A percentile compares a stretch with the other conserved stretches of the same genome.
Conservation (phyloP, 2,888 invertebrate species). For the Aleiodes testaceus region DNA sequence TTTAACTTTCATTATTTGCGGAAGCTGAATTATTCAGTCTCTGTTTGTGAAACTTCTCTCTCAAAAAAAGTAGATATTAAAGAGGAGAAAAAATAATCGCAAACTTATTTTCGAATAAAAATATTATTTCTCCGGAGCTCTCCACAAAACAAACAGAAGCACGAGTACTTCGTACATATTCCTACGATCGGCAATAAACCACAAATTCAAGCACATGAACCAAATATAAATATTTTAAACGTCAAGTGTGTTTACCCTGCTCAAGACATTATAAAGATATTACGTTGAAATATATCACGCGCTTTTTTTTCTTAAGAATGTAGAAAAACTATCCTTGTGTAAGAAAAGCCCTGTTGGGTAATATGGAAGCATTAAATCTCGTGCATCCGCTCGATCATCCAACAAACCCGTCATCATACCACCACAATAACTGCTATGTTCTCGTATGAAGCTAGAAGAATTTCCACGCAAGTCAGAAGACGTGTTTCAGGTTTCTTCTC, state of each 20-base stretch:
- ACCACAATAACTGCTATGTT: constrained; percentile 17
- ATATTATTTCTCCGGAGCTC: too few relatives aligned
- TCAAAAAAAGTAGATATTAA: too few relatives aligned
- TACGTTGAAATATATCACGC: constrained; percentile 27
- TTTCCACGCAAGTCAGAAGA: constrained; percentile 1
- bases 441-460: background rate
- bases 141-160: too few relatives aligned
- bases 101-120: too few relatives aligned
- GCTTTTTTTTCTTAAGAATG: background rate
- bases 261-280: constrained; percentile 36
- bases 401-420: constrained; percentile 41
- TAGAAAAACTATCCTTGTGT: constrained; percentile 23
- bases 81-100: too few relatives aligned
- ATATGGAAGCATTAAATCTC: constrained; percentile 41
- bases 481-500: constrained; percentile 29
- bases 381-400: constrained; percentile 40
- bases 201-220: constrained; percentile 1
- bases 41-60: too few relatives aligned
- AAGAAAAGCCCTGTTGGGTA: constrained; percentile 33
- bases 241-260: constrained; percentile 19
- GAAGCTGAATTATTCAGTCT: too few relatives aligned
- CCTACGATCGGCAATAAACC: constrained; percentile 16
- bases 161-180: background rate
- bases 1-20: background rate
- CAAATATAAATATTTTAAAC: constrained; percentile 20